Evolutionary conservation across 1,140 invertebrate genomes (phyloP).

Genomic region (Zophobas morio): DNA sequence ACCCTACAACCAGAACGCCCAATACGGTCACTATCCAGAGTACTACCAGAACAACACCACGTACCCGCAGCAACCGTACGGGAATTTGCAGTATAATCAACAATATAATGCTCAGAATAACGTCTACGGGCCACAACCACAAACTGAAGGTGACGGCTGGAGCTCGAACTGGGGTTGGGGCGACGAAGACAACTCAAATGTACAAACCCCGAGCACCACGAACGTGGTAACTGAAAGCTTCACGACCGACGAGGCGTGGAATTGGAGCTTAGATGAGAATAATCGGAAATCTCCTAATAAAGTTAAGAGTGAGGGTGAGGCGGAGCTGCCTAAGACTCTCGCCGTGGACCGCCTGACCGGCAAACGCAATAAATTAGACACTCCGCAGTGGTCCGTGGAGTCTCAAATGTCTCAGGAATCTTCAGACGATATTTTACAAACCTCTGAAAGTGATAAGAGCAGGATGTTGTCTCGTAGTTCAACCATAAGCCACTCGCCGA

Average conservation of each 20-base stretch:
- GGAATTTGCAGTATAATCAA: slow-evolving; percentile 60
- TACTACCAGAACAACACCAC: slow-evolving; percentile 39
- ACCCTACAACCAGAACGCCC: slow-evolving; percentile 48
- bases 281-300: slow-evolving; percentile 45
- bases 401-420: slow-evolving; percentile 75
- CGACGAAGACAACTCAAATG: slow-evolving; percentile 66
- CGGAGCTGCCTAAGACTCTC: not conserved
- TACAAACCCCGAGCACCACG: slow-evolving; percentile 47
- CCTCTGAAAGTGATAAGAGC: slow-evolving; percentile 72
- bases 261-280: slow-evolving; percentile 62
- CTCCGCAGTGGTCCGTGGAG: slow-evolving; percentile 75
- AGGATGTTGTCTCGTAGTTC: slow-evolving; percentile 73
- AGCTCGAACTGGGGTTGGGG: slow-evolving; percentile 64
- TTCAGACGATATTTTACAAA: slow-evolving; percentile 71
- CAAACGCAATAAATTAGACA: slow-evolving; percentile 60
- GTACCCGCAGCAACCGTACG: slow-evolving; percentile 47
- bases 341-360: slow-evolving; percentile 30
- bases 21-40: slow-evolving; percentile 7
- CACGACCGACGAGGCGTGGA: slow-evolving; percentile 67
- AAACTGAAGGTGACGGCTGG: slow-evolving; percentile 59
- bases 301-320: slow-evolving; percentile 11
- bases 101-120: slow-evolving; percentile 57
- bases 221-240: slow-evolving; percentile 65
- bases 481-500: slow-evolving; percentile 64
- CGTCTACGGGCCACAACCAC: slow-evolving; percentile 44